phyloP scores from a whole-genome alignment of 2,888 invertebrate genomes.

The Cheilosia grossa region DNA sequence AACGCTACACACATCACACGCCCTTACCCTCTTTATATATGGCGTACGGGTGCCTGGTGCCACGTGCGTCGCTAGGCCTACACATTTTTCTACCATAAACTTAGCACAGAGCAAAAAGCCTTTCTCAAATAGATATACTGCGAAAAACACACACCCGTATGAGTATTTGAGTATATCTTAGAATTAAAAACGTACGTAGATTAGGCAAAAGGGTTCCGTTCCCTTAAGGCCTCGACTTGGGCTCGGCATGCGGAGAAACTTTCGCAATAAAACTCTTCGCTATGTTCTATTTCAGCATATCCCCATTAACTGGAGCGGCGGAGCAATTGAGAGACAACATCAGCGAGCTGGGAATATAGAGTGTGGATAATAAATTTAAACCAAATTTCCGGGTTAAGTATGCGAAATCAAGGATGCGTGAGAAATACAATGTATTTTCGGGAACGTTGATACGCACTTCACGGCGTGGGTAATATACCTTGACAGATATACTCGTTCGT shows the following conservation, averaged over 20 bases:
- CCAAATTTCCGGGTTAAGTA: conserved; percentile 67
- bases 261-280: conserved; percentile 71
- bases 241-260: conserved; percentile 54
- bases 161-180: background rate
- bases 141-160: background rate
- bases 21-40: no score
- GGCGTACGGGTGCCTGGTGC: no score
- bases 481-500: conserved; percentile 36
- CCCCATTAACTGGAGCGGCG: conserved; percentile 57
- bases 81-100: no score
- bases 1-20: no score
- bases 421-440: conserved; percentile 46
- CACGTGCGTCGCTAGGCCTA: no score
- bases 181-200: background rate
- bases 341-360: conserved; percentile 16
- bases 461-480: conserved; percentile 24
- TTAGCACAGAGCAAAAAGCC: no score
- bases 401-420: conserved; percentile 70
- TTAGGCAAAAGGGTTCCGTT: background rate
- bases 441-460: conserved; percentile 45
- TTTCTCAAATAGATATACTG: no score
- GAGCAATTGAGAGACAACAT: conserved; percentile 42
- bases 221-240: background rate
- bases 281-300: conserved; percentile 66
- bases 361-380: conserved; percentile 69